A percentile compares a stretch with the other conserved stretches of the same genome.
These are phyloP conservation scores for Phrynosoma platyrhinos DNA, from an alignment of 2,113 vertebrate species.

Conservation along the genomic window DNA sequence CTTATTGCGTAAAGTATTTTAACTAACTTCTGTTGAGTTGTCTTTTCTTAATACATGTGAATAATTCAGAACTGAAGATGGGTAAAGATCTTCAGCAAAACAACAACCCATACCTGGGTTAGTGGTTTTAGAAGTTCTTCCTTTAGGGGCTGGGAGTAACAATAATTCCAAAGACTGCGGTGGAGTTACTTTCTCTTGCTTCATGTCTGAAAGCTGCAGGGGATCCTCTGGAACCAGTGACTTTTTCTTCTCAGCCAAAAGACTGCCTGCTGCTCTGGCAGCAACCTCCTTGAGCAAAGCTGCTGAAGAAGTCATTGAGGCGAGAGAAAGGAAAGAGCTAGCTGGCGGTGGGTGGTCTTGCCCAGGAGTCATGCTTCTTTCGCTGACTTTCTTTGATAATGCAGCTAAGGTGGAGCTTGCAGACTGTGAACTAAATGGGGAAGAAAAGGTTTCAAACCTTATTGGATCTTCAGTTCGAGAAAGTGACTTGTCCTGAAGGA, in stretches of 20 bases:
- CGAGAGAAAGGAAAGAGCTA: conserved; percentile 94
- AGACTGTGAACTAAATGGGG: conserved; percentile 96
- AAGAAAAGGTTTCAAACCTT: conserved; percentile 95
- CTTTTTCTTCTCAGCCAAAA: conserved; percentile 93
- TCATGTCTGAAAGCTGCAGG: conserved; percentile 89
- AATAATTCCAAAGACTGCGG: conserved; percentile 91
- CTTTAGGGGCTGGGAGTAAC: conserved; percentile 91
- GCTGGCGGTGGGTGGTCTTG: conserved; percentile 89
- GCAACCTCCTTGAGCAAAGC: conserved; percentile 98
- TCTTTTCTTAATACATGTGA: conserved; percentile 34
- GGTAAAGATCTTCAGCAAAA: conserved; percentile 12
- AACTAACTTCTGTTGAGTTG: conserved; percentile 47
- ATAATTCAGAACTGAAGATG: conserved; percentile 22
- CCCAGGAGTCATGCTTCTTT: conserved; percentile 88
- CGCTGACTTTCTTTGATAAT: conserved; percentile 98
- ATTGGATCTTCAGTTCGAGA: conserved; percentile 87
- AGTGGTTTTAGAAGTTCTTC: conserved; percentile 87
- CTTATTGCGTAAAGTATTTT: conserved; percentile 43
- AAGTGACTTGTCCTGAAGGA: conserved; percentile 94
- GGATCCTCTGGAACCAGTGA: conserved; percentile 87
- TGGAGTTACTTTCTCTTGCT: conserved; percentile 89
- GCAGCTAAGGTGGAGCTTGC: conserved; percentile 97
- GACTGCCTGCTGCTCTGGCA: conserved; percentile 93
- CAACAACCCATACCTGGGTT: conserved; percentile 82
- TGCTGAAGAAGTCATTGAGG: conserved; percentile 97